phyloP scores from a whole-genome alignment of 2,113 vertebrate genomes.

The Oryzias javanicus region DNA sequence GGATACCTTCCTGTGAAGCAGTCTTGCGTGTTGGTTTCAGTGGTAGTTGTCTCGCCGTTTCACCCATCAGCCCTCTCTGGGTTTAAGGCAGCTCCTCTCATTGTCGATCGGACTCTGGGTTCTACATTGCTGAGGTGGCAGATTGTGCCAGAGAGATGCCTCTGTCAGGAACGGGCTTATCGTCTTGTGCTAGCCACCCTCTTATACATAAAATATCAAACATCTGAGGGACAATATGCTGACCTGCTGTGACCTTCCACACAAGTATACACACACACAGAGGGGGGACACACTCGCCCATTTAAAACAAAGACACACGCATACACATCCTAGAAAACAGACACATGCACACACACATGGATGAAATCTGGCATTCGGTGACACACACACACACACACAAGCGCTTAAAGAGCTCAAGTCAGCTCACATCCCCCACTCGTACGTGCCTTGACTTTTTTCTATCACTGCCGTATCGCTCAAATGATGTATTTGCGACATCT shows the following conservation, averaged over 20 bases:
- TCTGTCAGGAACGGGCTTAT: conserved; percentile 89
- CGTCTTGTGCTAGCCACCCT: conserved; percentile 84
- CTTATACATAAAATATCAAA: conserved; percentile 95
- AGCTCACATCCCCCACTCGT: conserved; percentile 77
- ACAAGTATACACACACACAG: conserved; percentile 75
- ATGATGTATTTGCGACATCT: conserved; percentile 99
- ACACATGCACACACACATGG: conserved; percentile 57
- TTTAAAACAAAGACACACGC: conserved; percentile 15
- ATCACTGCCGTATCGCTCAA: conserved; percentile 82
- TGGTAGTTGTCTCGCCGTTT: conserved; percentile 8
- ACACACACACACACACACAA: conserved; percentile 56
- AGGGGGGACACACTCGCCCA: conserved; percentile 46
- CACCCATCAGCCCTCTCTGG: conserved; percentile 46
- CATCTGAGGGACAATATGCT: conserved; percentile 97
- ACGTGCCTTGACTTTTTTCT: conserved; percentile 82
- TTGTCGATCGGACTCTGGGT: conserved; percentile 69
- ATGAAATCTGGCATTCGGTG: conserved; percentile 61
- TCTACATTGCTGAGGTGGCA: conserved; percentile 73
- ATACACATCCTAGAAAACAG: conserved; percentile 56
- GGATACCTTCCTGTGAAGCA: conserved; percentile 11
- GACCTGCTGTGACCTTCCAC: conserved; percentile 93
- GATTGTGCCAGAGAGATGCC: conserved; percentile 84
- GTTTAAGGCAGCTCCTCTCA: conserved; percentile 53
- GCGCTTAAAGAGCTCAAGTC: conserved; percentile 61
- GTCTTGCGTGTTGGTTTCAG: conserved; percentile 24